Base-by-base conservation (phyloP, 2,888 invertebrate species). In the Xestia c-nigrum region DNA sequence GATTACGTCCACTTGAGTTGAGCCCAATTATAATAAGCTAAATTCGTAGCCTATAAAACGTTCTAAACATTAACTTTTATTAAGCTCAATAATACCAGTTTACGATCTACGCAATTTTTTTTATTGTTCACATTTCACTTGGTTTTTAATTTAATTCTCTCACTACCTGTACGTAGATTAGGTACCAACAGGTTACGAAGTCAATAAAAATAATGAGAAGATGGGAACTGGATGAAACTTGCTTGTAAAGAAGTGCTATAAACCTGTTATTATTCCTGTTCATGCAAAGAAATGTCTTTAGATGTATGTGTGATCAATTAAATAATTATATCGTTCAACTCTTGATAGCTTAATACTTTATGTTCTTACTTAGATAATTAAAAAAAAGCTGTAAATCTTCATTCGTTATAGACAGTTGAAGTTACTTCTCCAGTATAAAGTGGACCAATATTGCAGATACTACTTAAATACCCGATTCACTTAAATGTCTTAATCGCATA, bases 401-500 rank as follows among this genome's bases (percentile, higher is more conserved):
- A 21, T 16, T 24, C 0, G 31, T 59, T 7, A 57, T 9, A 2
- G 24, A 21, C 14, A 31, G 21, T 21, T 61, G 31, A 61, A 46
- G 46, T 24, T 19, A 10, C 4, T 50, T 31, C 50, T 24, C 38
- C 1, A 38, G 10, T 31, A 50, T 38, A 50, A 59, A 47, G 31
- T 66, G 19, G 31, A 59, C 2, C 16, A 66, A 65, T 16, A 52
- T 40, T 43, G 19, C n/a, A 43, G n/a, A 43, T 52, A 19, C 14
- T 21, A 40, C 57, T 43, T 31, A 12, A 52, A 40, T 14, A 61
- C 46, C 24, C 43, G 10, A 50, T 55, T 63, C 57, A 47, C n/a
- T 31, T 16, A 76, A 79, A 63, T 71, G 55, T 74, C 66, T 70
- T 72, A 77, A 74, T 50, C 57, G 72, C 55, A 50, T 66, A 40